Percentiles rank a stretch among this genome's conserved stretches.
phyloP scores from a whole-genome alignment of 2,888 invertebrate genomes.

The Trichacis sp. region DNA sequence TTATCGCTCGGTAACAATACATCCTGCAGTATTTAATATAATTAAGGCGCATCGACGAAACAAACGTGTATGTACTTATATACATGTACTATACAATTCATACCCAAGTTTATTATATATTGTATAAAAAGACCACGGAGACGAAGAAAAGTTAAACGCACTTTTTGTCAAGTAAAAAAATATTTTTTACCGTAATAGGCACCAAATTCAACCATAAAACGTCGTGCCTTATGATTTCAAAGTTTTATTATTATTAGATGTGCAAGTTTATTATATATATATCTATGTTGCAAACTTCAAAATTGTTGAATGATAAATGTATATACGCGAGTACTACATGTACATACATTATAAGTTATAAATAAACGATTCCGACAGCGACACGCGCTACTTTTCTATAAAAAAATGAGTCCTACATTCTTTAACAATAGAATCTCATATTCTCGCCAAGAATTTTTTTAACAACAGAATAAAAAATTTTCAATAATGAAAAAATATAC shows the following conservation, averaged over 20 bases:
- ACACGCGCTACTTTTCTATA: background rate
- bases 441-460: background rate
- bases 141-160: no score
- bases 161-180: background rate
- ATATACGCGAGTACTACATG: no score
- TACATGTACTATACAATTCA: conserved; percentile 12
- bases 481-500: no score
- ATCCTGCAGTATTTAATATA: conserved; percentile 51
- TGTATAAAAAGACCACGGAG: background rate
- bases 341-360: background rate
- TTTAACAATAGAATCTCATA: background rate
- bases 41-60: conserved; percentile 24
- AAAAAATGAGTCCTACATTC: background rate
- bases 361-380: background rate
- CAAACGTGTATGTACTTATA: conserved; percentile 8
- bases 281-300: background rate
- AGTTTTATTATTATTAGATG: background rate
- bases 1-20: conserved; percentile 52
- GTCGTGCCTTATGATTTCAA: background rate
- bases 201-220: no score
- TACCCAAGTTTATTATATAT: background rate
- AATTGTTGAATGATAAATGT: background rate
- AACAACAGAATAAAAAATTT: no score
- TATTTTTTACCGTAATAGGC: background rate
- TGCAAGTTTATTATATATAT: background rate